These are phyloP conservation scores for Ips typographus DNA, from an alignment of 1,140 invertebrate species.

Conservation along the genomic window DNA sequence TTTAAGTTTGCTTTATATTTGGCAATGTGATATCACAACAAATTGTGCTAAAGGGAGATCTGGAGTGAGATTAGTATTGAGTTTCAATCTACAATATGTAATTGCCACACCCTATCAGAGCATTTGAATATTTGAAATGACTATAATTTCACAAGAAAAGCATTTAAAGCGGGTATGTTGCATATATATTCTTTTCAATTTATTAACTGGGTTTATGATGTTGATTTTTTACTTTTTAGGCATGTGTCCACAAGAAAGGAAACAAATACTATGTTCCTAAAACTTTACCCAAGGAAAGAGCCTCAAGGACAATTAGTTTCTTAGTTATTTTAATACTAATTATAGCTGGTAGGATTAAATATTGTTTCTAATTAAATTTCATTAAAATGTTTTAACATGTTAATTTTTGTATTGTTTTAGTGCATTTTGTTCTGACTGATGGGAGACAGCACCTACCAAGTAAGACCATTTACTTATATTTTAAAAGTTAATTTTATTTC, in stretches of 20 bases:
- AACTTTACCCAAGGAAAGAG: constrained; percentile 30
- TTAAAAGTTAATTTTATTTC: too few relatives aligned
- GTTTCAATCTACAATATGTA: too few relatives aligned
- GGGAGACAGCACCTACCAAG: not conserved
- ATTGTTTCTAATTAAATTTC: not conserved
- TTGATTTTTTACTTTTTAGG: constrained; percentile 15
- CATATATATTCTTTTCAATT: too few relatives aligned
- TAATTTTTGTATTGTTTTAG: not conserved
- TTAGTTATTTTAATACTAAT: constrained; percentile 7
- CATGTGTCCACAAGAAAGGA: constrained; percentile 22
- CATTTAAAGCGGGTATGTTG: too few relatives aligned
- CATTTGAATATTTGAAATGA: too few relatives aligned
- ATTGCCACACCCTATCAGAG: too few relatives aligned
- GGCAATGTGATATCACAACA: too few relatives aligned
- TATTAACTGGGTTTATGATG: too few relatives aligned
- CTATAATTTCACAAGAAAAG: too few relatives aligned
- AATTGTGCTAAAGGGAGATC: too few relatives aligned
- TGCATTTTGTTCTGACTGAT: not conserved
- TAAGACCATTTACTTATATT: not conserved
- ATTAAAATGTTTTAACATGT: constrained; percentile 3
- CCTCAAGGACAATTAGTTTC: not conserved
- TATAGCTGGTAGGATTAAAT: constrained; percentile 16
- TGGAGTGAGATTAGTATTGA: too few relatives aligned
- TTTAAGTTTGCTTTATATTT: too few relatives aligned
- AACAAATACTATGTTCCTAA: constrained; percentile 28